Conservation (phyloP, 2,888 invertebrate species). For the Selenia dentaria region DNA sequence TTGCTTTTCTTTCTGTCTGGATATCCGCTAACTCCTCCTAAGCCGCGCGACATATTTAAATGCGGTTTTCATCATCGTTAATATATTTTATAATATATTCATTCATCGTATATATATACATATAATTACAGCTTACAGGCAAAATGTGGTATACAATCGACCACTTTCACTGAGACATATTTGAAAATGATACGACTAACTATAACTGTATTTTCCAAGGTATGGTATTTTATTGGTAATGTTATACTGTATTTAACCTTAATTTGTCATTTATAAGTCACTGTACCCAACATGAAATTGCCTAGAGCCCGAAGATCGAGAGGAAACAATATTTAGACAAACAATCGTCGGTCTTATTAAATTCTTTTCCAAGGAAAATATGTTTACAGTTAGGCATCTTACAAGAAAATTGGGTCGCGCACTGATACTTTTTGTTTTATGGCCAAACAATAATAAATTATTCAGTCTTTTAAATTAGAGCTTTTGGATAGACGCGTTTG, state of each 20-base stretch:
- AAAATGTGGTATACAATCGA: too few species aligned
- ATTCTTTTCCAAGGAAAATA: slow-evolving; percentile 23
- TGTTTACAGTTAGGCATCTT: slow-evolving; percentile 16
- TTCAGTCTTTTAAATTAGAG: slow-evolving; percentile 31
- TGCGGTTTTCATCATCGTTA: too few species aligned
- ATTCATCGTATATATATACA: too few species aligned
- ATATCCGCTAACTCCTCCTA: too few species aligned
- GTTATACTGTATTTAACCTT: background rate
- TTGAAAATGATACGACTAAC: too few species aligned
- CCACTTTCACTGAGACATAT: too few species aligned
- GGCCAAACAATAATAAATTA: slow-evolving; percentile 34
- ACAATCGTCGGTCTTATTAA: slow-evolving; percentile 20
- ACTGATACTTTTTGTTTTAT: slow-evolving; percentile 19
- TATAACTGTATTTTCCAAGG: too few species aligned
- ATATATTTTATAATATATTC: too few species aligned
- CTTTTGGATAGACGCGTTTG: slow-evolving; percentile 9
- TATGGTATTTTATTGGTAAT: too few species aligned
- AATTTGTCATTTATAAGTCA: slow-evolving; percentile 5
- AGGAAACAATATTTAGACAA: slow-evolving; percentile 15
- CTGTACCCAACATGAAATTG: slow-evolving; percentile 13
- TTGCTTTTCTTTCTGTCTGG: too few species aligned
- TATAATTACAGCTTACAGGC: too few species aligned
- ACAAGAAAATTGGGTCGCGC: slow-evolving; percentile 21
- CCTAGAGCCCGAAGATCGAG: slow-evolving; percentile 13
- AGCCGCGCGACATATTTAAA: too few species aligned